These are phyloP conservation scores for Dione vanillae DNA, from an alignment of 2,888 invertebrate species.

Conservation along the genomic window DNA sequence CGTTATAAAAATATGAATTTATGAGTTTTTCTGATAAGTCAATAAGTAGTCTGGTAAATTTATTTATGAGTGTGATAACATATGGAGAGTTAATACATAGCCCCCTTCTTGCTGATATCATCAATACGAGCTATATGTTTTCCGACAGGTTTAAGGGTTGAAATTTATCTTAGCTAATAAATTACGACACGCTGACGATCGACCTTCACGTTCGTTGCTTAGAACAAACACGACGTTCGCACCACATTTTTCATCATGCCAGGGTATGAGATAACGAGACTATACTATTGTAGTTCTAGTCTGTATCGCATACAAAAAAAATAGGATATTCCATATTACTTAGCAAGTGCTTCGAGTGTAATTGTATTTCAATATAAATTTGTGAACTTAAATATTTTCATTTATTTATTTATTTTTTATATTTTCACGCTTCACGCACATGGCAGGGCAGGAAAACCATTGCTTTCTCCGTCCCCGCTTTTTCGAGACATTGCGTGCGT, in stretches of 20 bases:
- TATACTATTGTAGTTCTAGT: background rate
- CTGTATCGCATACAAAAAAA: no score
- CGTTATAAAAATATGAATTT: background rate
- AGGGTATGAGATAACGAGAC: slow-evolving; percentile 17
- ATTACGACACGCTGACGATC: slow-evolving; percentile 61
- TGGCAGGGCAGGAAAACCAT: no score
- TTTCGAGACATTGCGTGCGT: no score
- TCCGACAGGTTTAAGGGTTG: slow-evolving; percentile 60
- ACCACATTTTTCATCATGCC: slow-evolving; percentile 67
- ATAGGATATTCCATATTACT: no score
- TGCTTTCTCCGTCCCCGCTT: no score
- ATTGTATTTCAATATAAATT: no score
- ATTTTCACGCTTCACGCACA: no score
- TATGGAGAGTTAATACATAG: slow-evolving; percentile 38
- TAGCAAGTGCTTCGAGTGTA: no score
- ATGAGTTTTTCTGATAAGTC: slow-evolving; percentile 3
- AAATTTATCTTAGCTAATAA: slow-evolving; percentile 77
- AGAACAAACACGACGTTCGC: slow-evolving; percentile 74
- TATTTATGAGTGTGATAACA: slow-evolving; percentile 9
- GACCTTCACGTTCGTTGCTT: slow-evolving; percentile 70
- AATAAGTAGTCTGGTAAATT: slow-evolving; percentile 2
- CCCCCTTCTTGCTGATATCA: slow-evolving; percentile 57
- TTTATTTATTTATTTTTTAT: no score
- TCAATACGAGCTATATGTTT: slow-evolving; percentile 64
- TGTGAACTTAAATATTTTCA: no score